These are phyloP conservation scores for Rhagoletis pomonella DNA, from an alignment of 1,140 invertebrate genomes.

Conservation along the genomic window DNA sequence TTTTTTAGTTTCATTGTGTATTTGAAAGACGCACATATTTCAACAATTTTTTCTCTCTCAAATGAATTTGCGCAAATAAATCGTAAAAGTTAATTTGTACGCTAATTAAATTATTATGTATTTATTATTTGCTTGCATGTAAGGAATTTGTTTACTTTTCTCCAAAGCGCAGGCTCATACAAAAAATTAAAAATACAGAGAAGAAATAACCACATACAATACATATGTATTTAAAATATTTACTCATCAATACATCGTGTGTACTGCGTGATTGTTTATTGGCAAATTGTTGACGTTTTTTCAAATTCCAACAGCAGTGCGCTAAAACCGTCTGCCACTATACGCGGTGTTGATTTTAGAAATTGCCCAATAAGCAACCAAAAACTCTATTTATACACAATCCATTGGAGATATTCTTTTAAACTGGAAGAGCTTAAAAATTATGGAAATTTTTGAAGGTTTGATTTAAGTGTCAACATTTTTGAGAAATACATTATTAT, in stretches of 20 bases:
- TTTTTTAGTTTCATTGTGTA: not conserved
- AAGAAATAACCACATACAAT: not conserved
- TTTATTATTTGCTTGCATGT: conserved; percentile 46
- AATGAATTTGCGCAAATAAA: conserved; percentile 58
- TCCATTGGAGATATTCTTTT: no score
- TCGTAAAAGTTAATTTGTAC: conserved; percentile 59
- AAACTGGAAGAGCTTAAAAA: no score
- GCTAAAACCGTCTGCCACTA: not conserved
- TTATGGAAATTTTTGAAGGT: no score
- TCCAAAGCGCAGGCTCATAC: not conserved
- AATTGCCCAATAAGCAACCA: not conserved
- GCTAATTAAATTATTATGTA: conserved; percentile 73
- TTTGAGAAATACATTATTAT: no score
- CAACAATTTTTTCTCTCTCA: not conserved
- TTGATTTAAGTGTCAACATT: no score
- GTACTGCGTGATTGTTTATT: not conserved
- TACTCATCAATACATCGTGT: not conserved
- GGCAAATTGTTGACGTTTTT: conserved; percentile 54
- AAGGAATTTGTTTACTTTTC: conserved; percentile 10
- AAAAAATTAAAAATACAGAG: not conserved
- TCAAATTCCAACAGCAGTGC: conserved; percentile 20
- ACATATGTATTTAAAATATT: not conserved
- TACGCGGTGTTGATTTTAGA: not conserved
- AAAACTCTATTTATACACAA: no score
- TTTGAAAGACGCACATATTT: not conserved